Percentiles rank a stretch among this genome's conserved stretches.
Evolutionary conservation across 1,140 invertebrate genomes (phyloP).

Genomic region (Dreissena polymorpha): DNA sequence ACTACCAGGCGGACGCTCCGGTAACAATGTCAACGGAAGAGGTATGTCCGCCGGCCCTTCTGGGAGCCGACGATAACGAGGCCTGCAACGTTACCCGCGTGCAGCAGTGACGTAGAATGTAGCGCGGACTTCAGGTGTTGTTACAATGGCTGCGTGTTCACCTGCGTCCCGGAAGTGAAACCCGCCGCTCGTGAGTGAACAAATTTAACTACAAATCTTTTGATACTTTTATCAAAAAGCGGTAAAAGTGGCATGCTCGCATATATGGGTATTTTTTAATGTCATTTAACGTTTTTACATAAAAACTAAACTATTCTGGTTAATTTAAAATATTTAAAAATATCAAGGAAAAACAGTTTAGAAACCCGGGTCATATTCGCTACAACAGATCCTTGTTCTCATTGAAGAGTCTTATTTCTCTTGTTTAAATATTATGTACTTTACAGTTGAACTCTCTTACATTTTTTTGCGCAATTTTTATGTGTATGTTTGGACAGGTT

Average conservation of each 20-base stretch:
- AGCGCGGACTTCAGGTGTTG: slow-evolving; percentile 30
- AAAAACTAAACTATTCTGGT: background rate
- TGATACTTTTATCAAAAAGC: background rate
- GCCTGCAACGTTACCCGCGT: slow-evolving; percentile 31
- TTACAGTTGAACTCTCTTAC: no score
- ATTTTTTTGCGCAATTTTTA: no score
- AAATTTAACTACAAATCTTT: background rate
- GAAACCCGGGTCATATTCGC: background rate
- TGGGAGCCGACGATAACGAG: slow-evolving; percentile 21
- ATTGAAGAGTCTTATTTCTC: no score
- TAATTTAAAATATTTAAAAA: background rate
- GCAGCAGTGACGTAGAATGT: slow-evolving; percentile 38
- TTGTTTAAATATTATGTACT: no score
- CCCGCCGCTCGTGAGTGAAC: slow-evolving; percentile 27
- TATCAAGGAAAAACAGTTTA: background rate
- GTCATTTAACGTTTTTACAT: background rate
- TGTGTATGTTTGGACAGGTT: no score
- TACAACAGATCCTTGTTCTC: no score
- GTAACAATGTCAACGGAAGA: background rate
- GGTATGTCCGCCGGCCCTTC: slow-evolving; percentile 45
- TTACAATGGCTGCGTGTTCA: slow-evolving; percentile 42
- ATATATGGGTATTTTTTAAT: background rate
- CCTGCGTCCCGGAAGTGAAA: slow-evolving; percentile 25
- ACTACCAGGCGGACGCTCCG: slow-evolving; percentile 42
- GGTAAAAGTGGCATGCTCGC: background rate